Conservation (phyloP, 2,888 invertebrate species). For the Neocrepidodera transversa region DNA sequence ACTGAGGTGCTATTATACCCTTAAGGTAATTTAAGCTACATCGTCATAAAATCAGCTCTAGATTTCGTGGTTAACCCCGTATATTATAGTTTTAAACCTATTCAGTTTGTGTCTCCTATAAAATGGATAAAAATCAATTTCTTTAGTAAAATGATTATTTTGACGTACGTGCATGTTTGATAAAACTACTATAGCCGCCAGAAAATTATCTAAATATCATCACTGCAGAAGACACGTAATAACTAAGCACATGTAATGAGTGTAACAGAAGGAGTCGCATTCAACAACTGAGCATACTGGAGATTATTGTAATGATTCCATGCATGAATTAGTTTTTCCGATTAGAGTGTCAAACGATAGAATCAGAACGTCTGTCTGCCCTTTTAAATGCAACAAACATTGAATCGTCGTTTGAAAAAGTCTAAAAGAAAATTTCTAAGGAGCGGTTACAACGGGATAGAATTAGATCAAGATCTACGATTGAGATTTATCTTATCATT, state of each 20-base stretch:
- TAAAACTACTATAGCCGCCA: conserved; percentile 18
- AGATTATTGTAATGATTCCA: conserved; percentile 31
- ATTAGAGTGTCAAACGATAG: conserved; percentile 24
- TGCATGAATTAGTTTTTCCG: conserved; percentile 26
- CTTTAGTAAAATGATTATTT: too few species aligned
- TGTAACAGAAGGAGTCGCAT: conserved; percentile 36
- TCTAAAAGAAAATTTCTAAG: conserved; percentile 4
- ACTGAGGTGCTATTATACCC: too few species aligned
- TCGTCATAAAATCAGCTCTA: too few species aligned
- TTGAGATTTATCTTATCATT: background rate
- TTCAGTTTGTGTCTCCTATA: too few species aligned
- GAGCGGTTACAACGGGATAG: conserved; percentile 1
- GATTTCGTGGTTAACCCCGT: too few species aligned
- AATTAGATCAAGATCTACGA: background rate
- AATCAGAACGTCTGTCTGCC: conserved; percentile 18
- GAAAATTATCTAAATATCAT: conserved; percentile 37
- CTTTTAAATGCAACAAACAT: conserved; percentile 5
- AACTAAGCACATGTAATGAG: conserved; percentile 32
- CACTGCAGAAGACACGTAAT: conserved; percentile 33
- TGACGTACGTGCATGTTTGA: conserved; percentile 14
- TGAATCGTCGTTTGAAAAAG: conserved; percentile 3
- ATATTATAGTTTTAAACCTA: too few species aligned
- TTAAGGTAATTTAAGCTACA: too few species aligned
- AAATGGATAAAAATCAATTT: too few species aligned
- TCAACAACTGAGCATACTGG: conserved; percentile 29